Base-by-base conservation (phyloP, 2,797 vertebrate genomes). In the Pterois miles region DNA sequence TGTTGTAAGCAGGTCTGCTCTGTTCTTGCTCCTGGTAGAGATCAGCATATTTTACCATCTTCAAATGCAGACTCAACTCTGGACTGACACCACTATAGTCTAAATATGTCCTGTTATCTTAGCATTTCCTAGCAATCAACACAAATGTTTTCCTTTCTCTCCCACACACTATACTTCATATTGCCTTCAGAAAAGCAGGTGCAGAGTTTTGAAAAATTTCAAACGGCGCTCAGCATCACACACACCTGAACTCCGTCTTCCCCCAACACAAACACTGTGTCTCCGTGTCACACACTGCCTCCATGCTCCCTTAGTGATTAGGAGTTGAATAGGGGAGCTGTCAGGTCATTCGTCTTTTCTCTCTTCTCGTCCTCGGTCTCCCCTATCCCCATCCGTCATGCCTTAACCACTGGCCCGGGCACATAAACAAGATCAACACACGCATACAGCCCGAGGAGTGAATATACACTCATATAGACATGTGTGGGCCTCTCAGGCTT, bases 291-390 rank as follows among this genome's bases (percentile, higher is more conserved):
- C 70, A 85, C 77, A 81, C 81, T 68, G 76, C 73, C 72, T 84
- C 74, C 57, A 64, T 18, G 56, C 79, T 81, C 78, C 83, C 81
- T 75, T 79, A 71, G 85, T 90, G 89, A 91, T 90, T 89, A 91
- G 74, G 83, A 86, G 83, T 82, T 89, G 90, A 91, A 92, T 74
- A 84, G 85, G 76, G 76, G 86, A 86, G 83, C 85, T 91, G 91
- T 90, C 86, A 89, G 91, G 85, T 87, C 87, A 82, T 92, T 89
- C 40, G 69, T 92, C 90, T 92, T 90, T 76, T 76, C 80, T 78
- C 82, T 83, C 56, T 71, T 79, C 83, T 81, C 76, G 84, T 82
- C 82, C 76, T 79, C 83, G 52, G 83, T 82, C 82, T 86, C 71
- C 81, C 60, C 82, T 62, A 60, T 76, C 82, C 71, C 73, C 85